Evolutionary conservation across 2,797 vertebrate species (phyloP).

Genomic region (Pelodytes ibericus): DNA sequence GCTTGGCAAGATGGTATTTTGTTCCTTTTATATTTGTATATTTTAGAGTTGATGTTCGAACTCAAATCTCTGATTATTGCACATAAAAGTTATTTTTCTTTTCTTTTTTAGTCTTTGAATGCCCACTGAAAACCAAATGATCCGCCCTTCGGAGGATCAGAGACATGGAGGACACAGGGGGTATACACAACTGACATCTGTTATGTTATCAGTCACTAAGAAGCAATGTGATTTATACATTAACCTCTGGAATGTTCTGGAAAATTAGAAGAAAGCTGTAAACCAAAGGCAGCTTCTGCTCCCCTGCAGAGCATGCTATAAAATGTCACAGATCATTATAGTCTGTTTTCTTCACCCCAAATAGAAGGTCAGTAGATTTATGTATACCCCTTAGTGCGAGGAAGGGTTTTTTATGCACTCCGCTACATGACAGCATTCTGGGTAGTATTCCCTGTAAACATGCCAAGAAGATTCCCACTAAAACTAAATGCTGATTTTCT

Average conservation of each 20-base stretch:
- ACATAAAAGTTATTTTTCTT: too few relatives aligned
- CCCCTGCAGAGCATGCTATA: slow-evolving; percentile 4
- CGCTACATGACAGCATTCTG: too few relatives aligned
- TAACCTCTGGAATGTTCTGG: slow-evolving; percentile 11
- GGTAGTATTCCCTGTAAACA: too few relatives aligned
- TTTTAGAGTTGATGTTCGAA: too few relatives aligned
- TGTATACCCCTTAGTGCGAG: background rate
- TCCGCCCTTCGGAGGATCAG: slow-evolving; percentile 8
- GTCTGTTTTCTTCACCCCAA: background rate
- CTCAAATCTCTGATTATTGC: too few relatives aligned
- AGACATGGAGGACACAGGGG: slow-evolving; percentile 27
- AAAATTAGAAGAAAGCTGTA: background rate
- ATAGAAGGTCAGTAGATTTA: slow-evolving; percentile 10
- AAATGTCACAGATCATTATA: background rate
- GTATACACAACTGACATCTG: slow-evolving; percentile 27
- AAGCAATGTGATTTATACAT: slow-evolving; percentile 14
- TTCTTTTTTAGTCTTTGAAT: background rate
- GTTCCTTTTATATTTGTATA: too few relatives aligned
- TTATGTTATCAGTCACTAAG: slow-evolving; percentile 32
- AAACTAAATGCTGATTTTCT: too few relatives aligned
- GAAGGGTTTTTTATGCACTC: too few relatives aligned
- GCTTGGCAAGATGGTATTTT: too few relatives aligned
- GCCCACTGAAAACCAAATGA: background rate
- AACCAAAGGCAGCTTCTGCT: background rate
- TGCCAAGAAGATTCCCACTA: too few relatives aligned